Evolutionary conservation across 1,140 invertebrate genomes (phyloP), one percentile per base, ranked within the genome.

Genomic region (Aricia agestis): DNA sequence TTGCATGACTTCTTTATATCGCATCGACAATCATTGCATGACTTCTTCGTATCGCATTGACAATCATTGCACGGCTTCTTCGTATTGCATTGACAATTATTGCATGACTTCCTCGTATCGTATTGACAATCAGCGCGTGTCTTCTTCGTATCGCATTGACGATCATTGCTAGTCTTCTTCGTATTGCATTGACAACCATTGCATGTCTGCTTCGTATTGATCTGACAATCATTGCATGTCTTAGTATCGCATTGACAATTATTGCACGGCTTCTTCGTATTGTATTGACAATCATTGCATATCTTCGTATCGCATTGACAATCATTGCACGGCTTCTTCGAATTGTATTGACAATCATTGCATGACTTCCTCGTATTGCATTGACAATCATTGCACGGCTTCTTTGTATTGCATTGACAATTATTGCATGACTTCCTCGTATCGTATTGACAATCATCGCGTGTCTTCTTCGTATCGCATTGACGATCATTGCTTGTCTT

Each of bases 101-200:
- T n/a, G n/a, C n/a, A n/a, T n/a, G n/a, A n/a, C n/a, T n/a, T n/a
- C n/a, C n/a, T n/a, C n/a, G n/a, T n/a, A n/a, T n/a, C n/a, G n/a
- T n/a, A n/a, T n/a, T n/a, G n/a, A 74, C n/a, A 65, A 72, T 78
- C 15, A 83, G n/a, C n/a, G n/a, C 63, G 68, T 78, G 80, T 61
- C 82, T 45, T 36, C 76, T 79, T 45, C 42, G 1, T 45, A 7
- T 6, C 11, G 9, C 57, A 59, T 59, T 11, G 11, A 57, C 52
- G n/a, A 57, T 57, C 52, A 57, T 57, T 57, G n/a, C 52, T 4
- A 5, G 52, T 57, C 52, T 57, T 11, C 10, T 57, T 57, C 9
- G 52, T 42, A 1, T 36, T 19, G 41, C 80, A 83, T 9, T 74
- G 72, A 69, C 81, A 84, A 18, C 79, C 78, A 42, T 80, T 69